phyloP scores from a whole-genome alignment of 2,888 invertebrate genomes.

The Drosophila eohydei region DNA sequence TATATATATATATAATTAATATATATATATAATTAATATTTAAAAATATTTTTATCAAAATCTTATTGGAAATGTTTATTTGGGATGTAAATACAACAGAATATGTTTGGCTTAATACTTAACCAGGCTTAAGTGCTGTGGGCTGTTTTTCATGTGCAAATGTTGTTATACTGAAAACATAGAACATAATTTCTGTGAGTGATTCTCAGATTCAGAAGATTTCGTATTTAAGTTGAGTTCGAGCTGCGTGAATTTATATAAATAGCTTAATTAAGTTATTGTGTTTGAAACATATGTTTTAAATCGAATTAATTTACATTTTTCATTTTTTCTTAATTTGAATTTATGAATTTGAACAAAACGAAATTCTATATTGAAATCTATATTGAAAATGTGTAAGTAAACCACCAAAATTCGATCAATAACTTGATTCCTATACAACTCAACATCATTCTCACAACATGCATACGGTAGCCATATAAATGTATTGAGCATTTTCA shows the following conservation, averaged over 20 bases:
- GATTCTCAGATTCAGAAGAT: background rate
- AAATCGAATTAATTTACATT: conserved; percentile 36
- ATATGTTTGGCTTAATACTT: too few relatives aligned
- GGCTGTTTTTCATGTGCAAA: background rate
- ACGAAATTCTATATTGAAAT: conserved; percentile 50
- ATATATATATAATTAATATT: too few relatives aligned
- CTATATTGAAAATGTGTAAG: conserved; percentile 77
- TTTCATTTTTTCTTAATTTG: conserved; percentile 60
- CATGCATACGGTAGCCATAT: conserved; percentile 26
- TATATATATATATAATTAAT: too few relatives aligned
- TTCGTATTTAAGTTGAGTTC: background rate
- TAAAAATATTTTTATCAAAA: too few relatives aligned
- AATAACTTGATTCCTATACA: conserved; percentile 14
- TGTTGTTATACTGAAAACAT: background rate
- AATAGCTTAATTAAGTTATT: conserved; percentile 3
- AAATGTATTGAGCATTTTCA: conserved; percentile 7
- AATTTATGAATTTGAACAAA: conserved; percentile 66
- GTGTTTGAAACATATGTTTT: conserved; percentile 15
- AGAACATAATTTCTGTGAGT: background rate
- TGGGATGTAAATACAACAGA: too few relatives aligned
- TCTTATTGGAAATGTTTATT: too few relatives aligned
- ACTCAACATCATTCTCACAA: conserved; percentile 23
- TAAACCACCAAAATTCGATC: conserved; percentile 61
- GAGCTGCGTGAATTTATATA: background rate
- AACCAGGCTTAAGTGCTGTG: background rate